Base-by-base conservation (phyloP, 2,888 invertebrate species). In the Dryomyza anilis region DNA sequence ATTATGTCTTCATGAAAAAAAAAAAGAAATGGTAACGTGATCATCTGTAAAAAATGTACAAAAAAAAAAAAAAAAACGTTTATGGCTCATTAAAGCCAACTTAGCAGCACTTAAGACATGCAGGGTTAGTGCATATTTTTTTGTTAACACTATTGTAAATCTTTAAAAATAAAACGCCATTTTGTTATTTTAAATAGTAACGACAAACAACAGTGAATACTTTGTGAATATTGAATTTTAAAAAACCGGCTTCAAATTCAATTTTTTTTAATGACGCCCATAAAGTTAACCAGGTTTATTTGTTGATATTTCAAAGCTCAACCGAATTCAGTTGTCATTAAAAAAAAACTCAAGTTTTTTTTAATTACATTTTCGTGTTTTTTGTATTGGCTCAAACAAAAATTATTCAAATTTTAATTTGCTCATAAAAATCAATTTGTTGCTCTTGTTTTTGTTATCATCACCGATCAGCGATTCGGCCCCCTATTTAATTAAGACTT, bases 361-460 rank as follows among this genome's bases (percentile, higher is more conserved):
- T 61, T 52, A 61, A 61, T 61, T 61, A 43, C 16, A 23, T 16
- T 61, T 16, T 52, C 46, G 33, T 39, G 57, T 52, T 52, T 61
- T 52, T 46, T 3, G 16, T 48, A 29, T 19, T 29, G 2, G 46
- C 46, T 2, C 21, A 16, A 16, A 33, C 39, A 39, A n/a, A n/a
- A n/a, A n/a, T n/a, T n/a, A n/a, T n/a, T n/a, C n/a, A n/a, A n/a
- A 7, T 39, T 46, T 59, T 48, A 48, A 46, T 33, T 10, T n/a
- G 39, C 58, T 62, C 43, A 46, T 58, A 62, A 58, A 58, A 66
- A 61, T 27, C n/a, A 46, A 33, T 60, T 27, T 23, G 27, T 33
- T 10, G 10, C 14, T 21, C 10, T 30, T 19, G 16, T 33, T 55
- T 30, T 33, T 55, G 1, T 46, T 8, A 12, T 33, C 6, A 8